phyloP scores from a whole-genome alignment of 2,888 invertebrate genomes.

The Hyposoter didymator region DNA sequence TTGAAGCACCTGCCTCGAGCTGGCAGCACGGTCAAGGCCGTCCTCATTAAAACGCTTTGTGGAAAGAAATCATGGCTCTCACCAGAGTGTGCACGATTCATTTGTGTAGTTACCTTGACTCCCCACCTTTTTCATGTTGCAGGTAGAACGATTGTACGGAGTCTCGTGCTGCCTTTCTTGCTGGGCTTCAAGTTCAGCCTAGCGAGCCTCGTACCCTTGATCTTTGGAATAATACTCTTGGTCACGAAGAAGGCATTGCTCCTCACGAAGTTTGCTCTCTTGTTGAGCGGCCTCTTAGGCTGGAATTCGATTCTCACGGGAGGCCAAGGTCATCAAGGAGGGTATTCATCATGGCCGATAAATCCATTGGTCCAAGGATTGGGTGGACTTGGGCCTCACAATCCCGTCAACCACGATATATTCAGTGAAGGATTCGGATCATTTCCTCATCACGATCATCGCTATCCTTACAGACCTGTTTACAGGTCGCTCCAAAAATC shows the following conservation, averaged over 20 bases:
- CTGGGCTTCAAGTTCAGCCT: slow-evolving; percentile 93
- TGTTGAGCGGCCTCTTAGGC: slow-evolving; percentile 89
- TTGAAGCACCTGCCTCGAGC: slow-evolving; percentile 69
- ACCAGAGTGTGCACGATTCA: neutral
- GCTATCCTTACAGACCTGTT: slow-evolving; percentile 70
- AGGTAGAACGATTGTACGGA: slow-evolving; percentile 90
- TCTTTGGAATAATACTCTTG: slow-evolving; percentile 89
- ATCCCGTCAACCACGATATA: slow-evolving; percentile 66
- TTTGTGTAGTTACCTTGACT: slow-evolving; percentile 15
- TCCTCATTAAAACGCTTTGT: slow-evolving; percentile 31
- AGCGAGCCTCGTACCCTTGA: slow-evolving; percentile 89
- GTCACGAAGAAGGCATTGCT: slow-evolving; percentile 92
- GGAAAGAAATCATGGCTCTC: slow-evolving; percentile 18
- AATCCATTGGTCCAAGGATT: slow-evolving; percentile 59
- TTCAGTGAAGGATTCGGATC: slow-evolving; percentile 53
- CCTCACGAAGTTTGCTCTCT: slow-evolving; percentile 90
- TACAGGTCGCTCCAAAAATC: slow-evolving; percentile 68
- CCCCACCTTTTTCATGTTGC: slow-evolving; percentile 81
- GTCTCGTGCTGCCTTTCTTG: slow-evolving; percentile 91
- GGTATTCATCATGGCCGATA: slow-evolving; percentile 54
- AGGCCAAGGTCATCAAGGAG: slow-evolving; percentile 63
- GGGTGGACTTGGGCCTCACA: slow-evolving; percentile 64
- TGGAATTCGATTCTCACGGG: slow-evolving; percentile 82
- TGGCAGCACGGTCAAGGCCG: slow-evolving; percentile 81
- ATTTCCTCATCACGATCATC: slow-evolving; percentile 71